Percentiles rank a stretch among this genome's conserved stretches.
Conservation (phyloP, 1,140 invertebrate species). For the Dendrolimus punctatus region DNA sequence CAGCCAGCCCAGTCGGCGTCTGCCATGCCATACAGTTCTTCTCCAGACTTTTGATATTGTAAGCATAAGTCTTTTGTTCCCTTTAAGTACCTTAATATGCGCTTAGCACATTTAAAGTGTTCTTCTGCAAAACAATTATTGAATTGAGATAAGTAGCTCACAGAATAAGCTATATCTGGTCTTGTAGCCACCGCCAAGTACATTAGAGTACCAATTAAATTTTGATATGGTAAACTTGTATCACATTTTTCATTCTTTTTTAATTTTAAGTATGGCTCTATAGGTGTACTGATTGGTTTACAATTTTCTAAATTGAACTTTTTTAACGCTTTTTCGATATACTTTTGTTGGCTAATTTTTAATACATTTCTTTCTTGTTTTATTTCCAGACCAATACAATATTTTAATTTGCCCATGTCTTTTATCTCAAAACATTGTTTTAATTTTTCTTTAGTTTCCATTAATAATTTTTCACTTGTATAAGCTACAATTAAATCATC, state of each 20-base stretch:
- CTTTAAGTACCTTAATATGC: slow-evolving; percentile 6
- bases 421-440: not conserved
- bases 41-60: not conserved
- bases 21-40: slow-evolving; percentile 1
- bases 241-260: not conserved
- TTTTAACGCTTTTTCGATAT: slow-evolving; percentile 5
- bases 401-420: too few relatives aligned
- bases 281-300: slow-evolving; percentile 6
- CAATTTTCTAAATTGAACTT: slow-evolving; percentile 6
- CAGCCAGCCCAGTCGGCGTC: slow-evolving; percentile 1
- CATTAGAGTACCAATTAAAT: slow-evolving; percentile 2
- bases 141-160: slow-evolving; percentile 4
- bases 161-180: slow-evolving; percentile 5
- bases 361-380: not conserved
- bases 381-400: too few relatives aligned
- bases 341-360: slow-evolving; percentile 7
- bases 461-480: slow-evolving; percentile 10
- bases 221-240: slow-evolving; percentile 2
- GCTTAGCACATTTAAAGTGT: slow-evolving; percentile 6
- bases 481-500: slow-evolving; percentile 24
- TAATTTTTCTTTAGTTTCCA: not conserved
- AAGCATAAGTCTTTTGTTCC: slow-evolving; percentile 1
- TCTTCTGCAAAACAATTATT: too few relatives aligned
- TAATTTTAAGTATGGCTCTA: slow-evolving; percentile 3
- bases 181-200: slow-evolving; percentile 1